Evolutionary conservation across 1,140 invertebrate species (phyloP).

Genomic region (Drosophila kurseongensis): DNA sequence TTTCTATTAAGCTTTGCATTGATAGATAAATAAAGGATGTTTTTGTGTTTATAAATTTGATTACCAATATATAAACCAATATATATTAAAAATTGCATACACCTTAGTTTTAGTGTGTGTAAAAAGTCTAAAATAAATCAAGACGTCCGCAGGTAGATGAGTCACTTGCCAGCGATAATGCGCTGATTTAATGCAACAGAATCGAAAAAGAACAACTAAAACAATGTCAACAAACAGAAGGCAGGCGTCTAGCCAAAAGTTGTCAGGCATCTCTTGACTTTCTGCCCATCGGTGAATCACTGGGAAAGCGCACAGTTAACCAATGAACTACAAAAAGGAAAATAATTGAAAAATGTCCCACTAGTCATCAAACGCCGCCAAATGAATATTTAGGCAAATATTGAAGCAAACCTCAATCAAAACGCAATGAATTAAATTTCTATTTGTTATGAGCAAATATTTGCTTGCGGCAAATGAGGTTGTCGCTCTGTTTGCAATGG

Average conservation of each 20-base stretch:
- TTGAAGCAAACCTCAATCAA: slow-evolving; percentile 14
- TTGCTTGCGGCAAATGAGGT: slow-evolving; percentile 20
- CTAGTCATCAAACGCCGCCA: not conserved
- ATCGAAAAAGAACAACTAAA: slow-evolving; percentile 30
- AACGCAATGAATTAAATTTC: slow-evolving; percentile 16
- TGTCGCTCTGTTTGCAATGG: slow-evolving; percentile 25
- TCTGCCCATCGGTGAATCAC: slow-evolving; percentile 52
- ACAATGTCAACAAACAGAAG: slow-evolving; percentile 76
- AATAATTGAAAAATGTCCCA: slow-evolving; percentile 3
- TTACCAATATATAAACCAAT: not conserved
- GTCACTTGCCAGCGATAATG: slow-evolving; percentile 43
- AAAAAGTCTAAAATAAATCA: slow-evolving; percentile 20
- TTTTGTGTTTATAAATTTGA: too few species aligned
- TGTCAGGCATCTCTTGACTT: slow-evolving; percentile 75
- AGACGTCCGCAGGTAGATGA: slow-evolving; percentile 60
- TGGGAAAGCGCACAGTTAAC: slow-evolving; percentile 29
- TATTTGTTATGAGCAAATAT: slow-evolving; percentile 19
- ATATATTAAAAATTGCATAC: not conserved
- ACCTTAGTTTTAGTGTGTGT: slow-evolving; percentile 8
- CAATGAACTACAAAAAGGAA: slow-evolving; percentile 1
- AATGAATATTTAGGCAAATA: slow-evolving; percentile 26
- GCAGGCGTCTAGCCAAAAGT: slow-evolving; percentile 77
- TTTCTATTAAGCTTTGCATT: too few species aligned
- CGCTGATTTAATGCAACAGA: slow-evolving; percentile 27
- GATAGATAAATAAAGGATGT: too few species aligned